Conservation (phyloP, 2,888 invertebrate species). For the Lamellibrachia columna region DNA sequence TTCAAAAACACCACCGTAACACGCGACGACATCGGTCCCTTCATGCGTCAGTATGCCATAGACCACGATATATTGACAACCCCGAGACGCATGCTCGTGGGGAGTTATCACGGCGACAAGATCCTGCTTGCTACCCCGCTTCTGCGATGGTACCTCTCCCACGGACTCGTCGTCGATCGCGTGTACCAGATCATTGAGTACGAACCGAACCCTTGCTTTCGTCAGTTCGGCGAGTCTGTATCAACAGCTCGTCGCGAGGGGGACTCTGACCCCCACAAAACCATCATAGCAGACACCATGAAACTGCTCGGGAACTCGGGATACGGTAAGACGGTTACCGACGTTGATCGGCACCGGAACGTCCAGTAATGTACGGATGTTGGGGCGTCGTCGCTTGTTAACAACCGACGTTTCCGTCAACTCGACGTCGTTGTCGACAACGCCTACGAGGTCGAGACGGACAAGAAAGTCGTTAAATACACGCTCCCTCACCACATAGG, state of each 20-base stretch:
- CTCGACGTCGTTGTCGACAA: no score
- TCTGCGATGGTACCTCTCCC: conserved; percentile 30
- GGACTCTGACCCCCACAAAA: background rate
- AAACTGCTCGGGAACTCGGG: conserved; percentile 25
- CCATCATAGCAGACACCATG: conserved; percentile 20
- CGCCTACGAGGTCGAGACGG: conserved; percentile 30
- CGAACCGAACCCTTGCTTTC: background rate
- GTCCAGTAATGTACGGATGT: background rate
- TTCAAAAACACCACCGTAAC: conserved; percentile 26
- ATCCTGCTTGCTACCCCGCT: conserved; percentile 33
- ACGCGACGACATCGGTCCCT: conserved; percentile 20
- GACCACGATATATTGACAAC: background rate
- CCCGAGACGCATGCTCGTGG: conserved; percentile 22
- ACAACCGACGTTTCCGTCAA: background rate
- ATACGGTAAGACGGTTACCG: conserved; percentile 24
- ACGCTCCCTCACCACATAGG: conserved; percentile 41
- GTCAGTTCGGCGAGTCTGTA: background rate
- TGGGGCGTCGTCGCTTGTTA: background rate
- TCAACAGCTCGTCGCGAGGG: background rate
- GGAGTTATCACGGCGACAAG: background rate
- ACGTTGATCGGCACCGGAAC: conserved; percentile 26
- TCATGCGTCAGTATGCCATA: conserved; percentile 24
- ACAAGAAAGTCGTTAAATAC: background rate
- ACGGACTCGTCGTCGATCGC: background rate
- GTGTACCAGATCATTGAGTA: background rate